Percentiles rank a stretch among this genome's conserved stretches.
Evolutionary conservation across 2,113 vertebrate genomes (phyloP).

Genomic region (Tragelaphus imberbis): DNA sequence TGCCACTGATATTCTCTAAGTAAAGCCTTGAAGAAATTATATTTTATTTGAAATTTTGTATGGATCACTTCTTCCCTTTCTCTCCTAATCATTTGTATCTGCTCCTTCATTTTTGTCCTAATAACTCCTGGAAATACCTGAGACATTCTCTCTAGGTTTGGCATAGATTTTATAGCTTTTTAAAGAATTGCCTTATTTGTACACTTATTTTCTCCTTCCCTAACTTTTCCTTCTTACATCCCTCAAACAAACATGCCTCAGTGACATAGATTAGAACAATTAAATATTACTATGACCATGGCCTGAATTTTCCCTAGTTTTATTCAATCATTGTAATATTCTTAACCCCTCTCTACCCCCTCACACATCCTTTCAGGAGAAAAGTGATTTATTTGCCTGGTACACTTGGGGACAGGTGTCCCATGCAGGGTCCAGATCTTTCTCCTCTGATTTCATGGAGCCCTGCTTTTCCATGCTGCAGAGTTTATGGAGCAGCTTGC

Average conservation of each 20-base stretch:
- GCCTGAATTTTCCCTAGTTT: neutral
- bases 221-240: neutral
- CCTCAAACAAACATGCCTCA: neutral
- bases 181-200: neutral
- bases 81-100: neutral
- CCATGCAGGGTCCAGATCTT: neutral
- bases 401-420: neutral
- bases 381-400: neutral
- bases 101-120: constrained; percentile 4
- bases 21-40: neutral
- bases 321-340: neutral
- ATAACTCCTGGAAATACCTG: neutral
- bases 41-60: neutral
- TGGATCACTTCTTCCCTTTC: neutral
- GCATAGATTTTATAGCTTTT: neutral
- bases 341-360: neutral
- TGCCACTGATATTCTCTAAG: constrained; percentile 4
- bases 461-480: neutral
- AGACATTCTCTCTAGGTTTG: neutral
- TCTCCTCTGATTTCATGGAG: neutral
- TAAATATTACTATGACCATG: neutral
- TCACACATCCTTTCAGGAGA: neutral
- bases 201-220: neutral
- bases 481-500: neutral
- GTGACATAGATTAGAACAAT: neutral